Evolutionary conservation across 2,888 invertebrate species (phyloP).

Genomic region (Zele albiditarsus): DNA sequence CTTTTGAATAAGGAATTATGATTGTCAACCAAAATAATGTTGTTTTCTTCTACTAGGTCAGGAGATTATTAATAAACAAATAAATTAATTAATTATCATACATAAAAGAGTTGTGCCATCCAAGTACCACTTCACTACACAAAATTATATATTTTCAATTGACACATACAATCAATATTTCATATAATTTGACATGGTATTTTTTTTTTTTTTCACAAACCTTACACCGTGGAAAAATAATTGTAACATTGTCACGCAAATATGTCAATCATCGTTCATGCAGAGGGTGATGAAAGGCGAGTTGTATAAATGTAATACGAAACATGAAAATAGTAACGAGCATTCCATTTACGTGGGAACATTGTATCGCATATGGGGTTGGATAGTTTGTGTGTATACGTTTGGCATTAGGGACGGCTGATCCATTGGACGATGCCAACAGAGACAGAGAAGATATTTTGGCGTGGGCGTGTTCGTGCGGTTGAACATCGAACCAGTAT

Average conservation of each 20-base stretch:
- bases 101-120: too few relatives aligned
- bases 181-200: too few relatives aligned
- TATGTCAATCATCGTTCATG: constrained; percentile 3
- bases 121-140: too few relatives aligned
- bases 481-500: constrained; percentile 56
- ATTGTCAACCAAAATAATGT: too few relatives aligned
- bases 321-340: constrained; percentile 44
- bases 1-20: too few relatives aligned
- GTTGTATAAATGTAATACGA: constrained; percentile 50
- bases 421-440: constrained; percentile 6
- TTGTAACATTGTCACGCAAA: background rate
- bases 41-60: too few relatives aligned
- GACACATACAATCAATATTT: too few relatives aligned
- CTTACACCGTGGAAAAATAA: too few relatives aligned
- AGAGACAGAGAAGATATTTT: constrained; percentile 11
- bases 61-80: too few relatives aligned
- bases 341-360: constrained; percentile 54
- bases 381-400: constrained; percentile 40
- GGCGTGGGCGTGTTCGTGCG: constrained; percentile 49
- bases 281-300: constrained; percentile 7
- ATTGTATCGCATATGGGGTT: constrained; percentile 43
- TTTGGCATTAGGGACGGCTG: constrained; percentile 32
- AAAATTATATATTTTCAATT: too few relatives aligned
- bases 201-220: too few relatives aligned
- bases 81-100: too few relatives aligned